phyloP scores from a whole-genome alignment of 1,140 invertebrate genomes.

The Musca vetustissima region DNA sequence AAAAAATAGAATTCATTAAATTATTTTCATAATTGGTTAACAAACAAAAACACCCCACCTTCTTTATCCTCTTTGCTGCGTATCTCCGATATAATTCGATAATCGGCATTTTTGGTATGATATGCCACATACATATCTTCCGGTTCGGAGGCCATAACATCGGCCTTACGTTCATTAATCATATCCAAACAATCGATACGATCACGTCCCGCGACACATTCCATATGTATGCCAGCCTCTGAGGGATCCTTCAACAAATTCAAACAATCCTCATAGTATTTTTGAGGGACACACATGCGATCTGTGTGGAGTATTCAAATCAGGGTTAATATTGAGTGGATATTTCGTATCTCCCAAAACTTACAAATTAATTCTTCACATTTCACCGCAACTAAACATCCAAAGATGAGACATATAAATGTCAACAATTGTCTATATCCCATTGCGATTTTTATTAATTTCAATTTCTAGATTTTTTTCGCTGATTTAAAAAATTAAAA shows the following conservation, averaged over 20 bases:
- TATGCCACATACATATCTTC: conserved; percentile 78
- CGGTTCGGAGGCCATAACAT: conserved; percentile 78
- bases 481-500: too few species aligned
- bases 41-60: conserved; percentile 49
- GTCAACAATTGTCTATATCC: too few species aligned
- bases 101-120: conserved; percentile 65
- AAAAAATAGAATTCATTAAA: conserved; percentile 37
- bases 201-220: conserved; percentile 70
- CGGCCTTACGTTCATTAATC: conserved; percentile 73
- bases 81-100: conserved; percentile 69
- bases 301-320: conserved; percentile 55
- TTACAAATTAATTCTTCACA: too few species aligned
- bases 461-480: too few species aligned
- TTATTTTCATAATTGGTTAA: too few species aligned
- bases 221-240: conserved; percentile 63
- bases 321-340: too few species aligned
- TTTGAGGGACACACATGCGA: conserved; percentile 71
- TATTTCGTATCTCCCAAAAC: too few species aligned
- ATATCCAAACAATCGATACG: conserved; percentile 74
- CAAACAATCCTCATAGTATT: conserved; percentile 63
- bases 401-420: too few species aligned
- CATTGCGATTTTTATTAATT: too few species aligned
- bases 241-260: conserved; percentile 67
- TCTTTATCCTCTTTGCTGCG: conserved; percentile 61
- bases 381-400: too few species aligned